Conservation (phyloP, 2,888 invertebrate species). For the Limenitis arthemis region DNA sequence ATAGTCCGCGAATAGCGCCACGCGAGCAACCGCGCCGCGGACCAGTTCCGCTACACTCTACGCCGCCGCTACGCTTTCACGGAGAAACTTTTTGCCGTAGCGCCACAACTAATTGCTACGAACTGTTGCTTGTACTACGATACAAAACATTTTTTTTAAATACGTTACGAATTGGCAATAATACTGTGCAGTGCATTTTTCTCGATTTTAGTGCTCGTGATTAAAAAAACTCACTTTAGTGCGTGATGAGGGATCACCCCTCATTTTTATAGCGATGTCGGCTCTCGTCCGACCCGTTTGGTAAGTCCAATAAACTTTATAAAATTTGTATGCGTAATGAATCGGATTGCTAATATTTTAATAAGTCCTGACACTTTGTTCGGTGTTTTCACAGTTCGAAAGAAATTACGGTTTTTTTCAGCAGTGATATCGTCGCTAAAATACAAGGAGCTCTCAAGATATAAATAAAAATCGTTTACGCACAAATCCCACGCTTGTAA, state of each 20-base stretch:
- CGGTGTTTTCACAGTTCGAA: constrained; percentile 1
- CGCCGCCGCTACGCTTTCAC: constrained; percentile 41
- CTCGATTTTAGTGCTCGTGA: constrained; percentile 41
- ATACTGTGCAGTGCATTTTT: constrained; percentile 48
- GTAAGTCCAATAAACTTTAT: constrained; percentile 47
- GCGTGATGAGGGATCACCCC: constrained; percentile 58
- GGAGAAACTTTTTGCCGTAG: constrained; percentile 56
- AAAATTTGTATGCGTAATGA: constrained; percentile 12
- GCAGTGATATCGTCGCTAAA: constrained; percentile 52
- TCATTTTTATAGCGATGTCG: constrained; percentile 70
- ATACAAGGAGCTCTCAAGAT: constrained; percentile 51
- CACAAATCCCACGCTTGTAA: constrained; percentile 71
- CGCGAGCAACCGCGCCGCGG: constrained; percentile 60
- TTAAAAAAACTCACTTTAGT: constrained; percentile 43
- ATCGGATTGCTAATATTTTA: not conserved
- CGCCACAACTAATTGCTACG: constrained; percentile 38
- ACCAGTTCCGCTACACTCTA: constrained; percentile 38
- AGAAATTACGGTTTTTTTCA: constrained; percentile 43
- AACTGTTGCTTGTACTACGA: constrained; percentile 25
- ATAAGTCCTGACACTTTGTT: not conserved
- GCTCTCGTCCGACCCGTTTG: constrained; percentile 69
- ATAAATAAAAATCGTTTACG: constrained; percentile 48
- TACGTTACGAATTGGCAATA: constrained; percentile 33
- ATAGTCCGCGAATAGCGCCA: constrained; percentile 60
- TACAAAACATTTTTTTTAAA: not conserved